Evolutionary conservation across 2,797 vertebrate genomes (phyloP), one percentile per base, ranked within the genome.

Genomic region (Pseudocheirus occidentalis): DNA sequence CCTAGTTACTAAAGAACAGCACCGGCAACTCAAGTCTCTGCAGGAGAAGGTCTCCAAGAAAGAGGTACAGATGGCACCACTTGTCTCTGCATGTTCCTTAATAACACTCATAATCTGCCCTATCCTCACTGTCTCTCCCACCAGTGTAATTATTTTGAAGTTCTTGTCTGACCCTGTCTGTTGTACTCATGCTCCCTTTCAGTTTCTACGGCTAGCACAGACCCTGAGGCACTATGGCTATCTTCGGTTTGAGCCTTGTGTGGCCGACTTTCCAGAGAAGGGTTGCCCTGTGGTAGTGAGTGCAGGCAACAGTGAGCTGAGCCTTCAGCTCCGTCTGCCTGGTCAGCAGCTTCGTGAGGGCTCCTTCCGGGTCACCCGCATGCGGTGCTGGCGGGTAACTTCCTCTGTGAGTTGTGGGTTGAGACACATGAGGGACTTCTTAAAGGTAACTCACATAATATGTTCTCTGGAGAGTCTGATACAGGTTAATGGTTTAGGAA

Each of bases 11-110:
- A 99, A 99, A 98, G 99, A 99, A 58, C 99, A 99, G 97, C 99
- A 99, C 97, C 98, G 99, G 95, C 99, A 99, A 98, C 99, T 99
- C 92, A 99, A 99, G 95, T 99, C 99, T 40, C 98, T 99, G 98
- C 99, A 99, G 98, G 99, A 99, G 97, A 99, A 99, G 96, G 99
- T 99, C 98, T 99, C 99, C 95, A 99, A 99, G 98, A 99, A 99
- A 98, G 99, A 99, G 98, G 99, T 99, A 95, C 97, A 99, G 55
- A 31, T 24, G 46, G 58, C 92, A 40, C 93, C 56, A 14, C 52
- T 90, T 50, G 54, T 10, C 1, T 90, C 92, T 90, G 6, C 31
- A 46, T 58, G 29, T 52, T 73, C 50, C 46, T 62, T 12, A 1
- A 14, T 93, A 66, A 90, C 50, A 94, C 54, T 56, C 93, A 81